These are phyloP conservation scores for Myrmophylax atrothorax DNA, from an alignment of 2,113 vertebrate species.

Conservation along the genomic window DNA sequence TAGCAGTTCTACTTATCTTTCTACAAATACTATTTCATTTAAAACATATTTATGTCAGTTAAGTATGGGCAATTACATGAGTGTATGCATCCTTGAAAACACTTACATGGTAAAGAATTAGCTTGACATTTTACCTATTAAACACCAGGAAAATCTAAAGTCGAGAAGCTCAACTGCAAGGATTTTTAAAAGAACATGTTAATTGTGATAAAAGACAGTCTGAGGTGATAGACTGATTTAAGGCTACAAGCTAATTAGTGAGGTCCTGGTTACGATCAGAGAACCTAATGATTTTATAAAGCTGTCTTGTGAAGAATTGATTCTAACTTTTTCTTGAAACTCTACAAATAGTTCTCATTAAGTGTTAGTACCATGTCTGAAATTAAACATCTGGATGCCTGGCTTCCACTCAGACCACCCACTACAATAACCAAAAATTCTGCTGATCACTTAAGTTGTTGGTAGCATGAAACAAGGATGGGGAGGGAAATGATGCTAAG, in stretches of 20 bases:
- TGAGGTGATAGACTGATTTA: background rate
- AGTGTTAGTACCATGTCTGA: background rate
- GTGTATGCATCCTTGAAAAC: background rate
- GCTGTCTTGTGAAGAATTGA: background rate
- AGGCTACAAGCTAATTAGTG: background rate
- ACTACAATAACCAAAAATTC: background rate
- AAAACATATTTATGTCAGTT: background rate
- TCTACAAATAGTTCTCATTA: background rate
- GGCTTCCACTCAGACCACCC: background rate
- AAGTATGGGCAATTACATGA: background rate
- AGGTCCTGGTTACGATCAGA: background rate
- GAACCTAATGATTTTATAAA: slow-evolving; percentile 3
- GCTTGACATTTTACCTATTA: background rate
- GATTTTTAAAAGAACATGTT: background rate
- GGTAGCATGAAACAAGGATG: background rate
- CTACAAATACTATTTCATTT: background rate
- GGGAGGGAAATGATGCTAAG: background rate
- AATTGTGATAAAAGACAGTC: background rate
- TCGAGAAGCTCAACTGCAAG: background rate
- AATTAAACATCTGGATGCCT: background rate
- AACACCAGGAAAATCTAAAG: background rate
- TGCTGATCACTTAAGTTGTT: background rate
- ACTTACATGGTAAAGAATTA: background rate
- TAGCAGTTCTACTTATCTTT: background rate
- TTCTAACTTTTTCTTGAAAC: background rate